Base-by-base conservation (phyloP, 2,113 vertebrate species). In the Corynorhinus townsendii region DNA sequence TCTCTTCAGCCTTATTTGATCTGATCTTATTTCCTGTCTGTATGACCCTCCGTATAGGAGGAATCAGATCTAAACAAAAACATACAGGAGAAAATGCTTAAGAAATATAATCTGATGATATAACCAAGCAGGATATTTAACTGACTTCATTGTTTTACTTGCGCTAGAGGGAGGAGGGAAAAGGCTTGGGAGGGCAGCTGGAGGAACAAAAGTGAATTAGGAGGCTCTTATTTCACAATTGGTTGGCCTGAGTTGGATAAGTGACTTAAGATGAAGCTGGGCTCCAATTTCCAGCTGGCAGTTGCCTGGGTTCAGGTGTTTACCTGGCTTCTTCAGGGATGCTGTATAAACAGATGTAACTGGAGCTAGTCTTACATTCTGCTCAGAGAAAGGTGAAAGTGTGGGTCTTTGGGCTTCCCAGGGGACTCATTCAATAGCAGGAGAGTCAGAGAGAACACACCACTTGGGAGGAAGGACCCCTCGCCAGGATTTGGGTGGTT, bases 261-360 rank as follows among this genome's bases (percentile, higher is more conserved):
- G 0, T 0, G 97, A 96, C 96, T 98, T 96, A 93, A 95, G 96
- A 97, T 4, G 87, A 72, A 75, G 28, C 43, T 86, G 68, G 71
- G 96, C 95, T 98, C 95, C 69, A 30, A 85, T 96, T 98, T 91
- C 94, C 89, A 92, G 87, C 91, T 80, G 96, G 80, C 79, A 49
- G 96, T 89, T 96, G 92, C 81, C 76, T 94, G 56, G 81, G 33
- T 97, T 97, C 96, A 83, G 86, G 68, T 96, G 81, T 98, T 97
- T 96, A 81, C 85, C 79, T 97, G 95, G 28, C 33, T 19, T 83
- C 82, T 96, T 96, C 95, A 90, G 95, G 93, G 94, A 96, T 95
- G 84, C 54, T 87, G 73, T n/a, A 35, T 90, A 56, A 98, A 95
- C 89, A 94, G 85, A 91, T 97, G 90, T 95, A 97, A 98, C 86